Percentiles rank a stretch among this genome's conserved stretches.
Conservation (phyloP, 2,888 invertebrate genomes). For the Acanthacorydalis orientalis region DNA sequence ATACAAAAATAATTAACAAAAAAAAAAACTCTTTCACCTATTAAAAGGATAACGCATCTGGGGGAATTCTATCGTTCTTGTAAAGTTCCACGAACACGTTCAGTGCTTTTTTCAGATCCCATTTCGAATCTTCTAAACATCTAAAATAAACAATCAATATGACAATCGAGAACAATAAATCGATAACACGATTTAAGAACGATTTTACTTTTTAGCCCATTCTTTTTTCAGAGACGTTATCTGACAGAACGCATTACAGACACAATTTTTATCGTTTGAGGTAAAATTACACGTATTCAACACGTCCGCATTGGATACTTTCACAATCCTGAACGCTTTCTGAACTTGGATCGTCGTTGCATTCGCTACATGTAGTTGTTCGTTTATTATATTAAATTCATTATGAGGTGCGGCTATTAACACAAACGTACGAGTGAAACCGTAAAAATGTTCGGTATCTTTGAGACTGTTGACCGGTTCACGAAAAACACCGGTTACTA, state of each 20-base stretch:
- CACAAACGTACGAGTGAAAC: slow-evolving; percentile 41
- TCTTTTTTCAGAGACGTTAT: slow-evolving; percentile 19
- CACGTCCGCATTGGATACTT: slow-evolving; percentile 10
- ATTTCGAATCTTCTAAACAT: slow-evolving; percentile 44
- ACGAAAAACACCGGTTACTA: slow-evolving; percentile 46
- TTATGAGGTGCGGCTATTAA: slow-evolving; percentile 26
- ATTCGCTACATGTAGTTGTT: slow-evolving; percentile 42
- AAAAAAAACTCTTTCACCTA: too few relatives aligned
- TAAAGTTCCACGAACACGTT: slow-evolving; percentile 26
- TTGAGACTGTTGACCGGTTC: slow-evolving; percentile 33
- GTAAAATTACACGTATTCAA: slow-evolving; percentile 10
- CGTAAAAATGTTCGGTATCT: slow-evolving; percentile 30
- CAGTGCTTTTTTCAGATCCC: slow-evolving; percentile 39
- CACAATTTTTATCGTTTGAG: slow-evolving; percentile 15
- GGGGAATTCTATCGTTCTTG: slow-evolving; percentile 21
- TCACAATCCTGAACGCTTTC: slow-evolving; percentile 14
- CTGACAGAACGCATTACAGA: slow-evolving; percentile 15
- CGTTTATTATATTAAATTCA: slow-evolving; percentile 48
- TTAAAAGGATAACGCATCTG: slow-evolving; percentile 13
- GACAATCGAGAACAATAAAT: neutral
- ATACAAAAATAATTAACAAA: too few relatives aligned
- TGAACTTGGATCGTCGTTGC: slow-evolving; percentile 24
- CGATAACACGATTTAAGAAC: neutral
- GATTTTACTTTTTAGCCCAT: slow-evolving; percentile 21
- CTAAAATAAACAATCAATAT: slow-evolving; percentile 25